Percentiles rank a stretch among this genome's conserved stretches.
Evolutionary conservation across 2,888 invertebrate species (phyloP).

Genomic region (Himalopsyche kuldschensis): DNA sequence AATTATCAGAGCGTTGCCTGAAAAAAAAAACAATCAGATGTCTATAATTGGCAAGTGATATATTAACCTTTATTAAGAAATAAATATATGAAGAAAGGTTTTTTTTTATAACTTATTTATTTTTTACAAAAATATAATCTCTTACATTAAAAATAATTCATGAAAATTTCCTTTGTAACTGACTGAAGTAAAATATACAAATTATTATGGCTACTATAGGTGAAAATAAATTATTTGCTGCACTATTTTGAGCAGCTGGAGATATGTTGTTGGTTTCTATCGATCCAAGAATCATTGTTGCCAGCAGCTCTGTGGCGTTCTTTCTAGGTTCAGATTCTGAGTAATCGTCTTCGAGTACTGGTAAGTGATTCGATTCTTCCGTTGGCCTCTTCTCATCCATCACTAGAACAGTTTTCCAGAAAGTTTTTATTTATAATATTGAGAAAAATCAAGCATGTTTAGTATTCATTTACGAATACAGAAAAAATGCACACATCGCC

Average conservation of each 20-base stretch:
- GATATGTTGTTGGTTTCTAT: not conserved
- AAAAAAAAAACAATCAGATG: no score
- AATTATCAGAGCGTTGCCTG: no score
- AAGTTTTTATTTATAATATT: no score
- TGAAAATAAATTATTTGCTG: not conserved
- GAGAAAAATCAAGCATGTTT: no score
- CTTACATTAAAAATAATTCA: not conserved
- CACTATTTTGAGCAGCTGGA: not conserved
- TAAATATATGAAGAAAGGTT: not conserved
- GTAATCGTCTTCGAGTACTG: constrained; percentile 14
- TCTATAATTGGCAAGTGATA: no score
- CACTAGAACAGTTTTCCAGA: not conserved
- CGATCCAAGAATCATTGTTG: not conserved
- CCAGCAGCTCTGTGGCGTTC: constrained; percentile 7
- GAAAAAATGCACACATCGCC: no score
- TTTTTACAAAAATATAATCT: not conserved
- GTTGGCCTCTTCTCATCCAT: constrained; percentile 7
- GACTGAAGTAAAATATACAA: not conserved
- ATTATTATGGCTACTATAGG: not conserved
- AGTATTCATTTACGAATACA: no score
- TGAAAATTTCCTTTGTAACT: not conserved
- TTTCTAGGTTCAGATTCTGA: constrained; percentile 4
- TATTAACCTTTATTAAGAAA: no score
- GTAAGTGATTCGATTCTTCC: constrained; percentile 5
- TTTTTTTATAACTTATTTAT: not conserved